These are phyloP conservation scores for Bettongia penicillata DNA, from an alignment of 2,113 vertebrate genomes.

Conservation along the genomic window DNA sequence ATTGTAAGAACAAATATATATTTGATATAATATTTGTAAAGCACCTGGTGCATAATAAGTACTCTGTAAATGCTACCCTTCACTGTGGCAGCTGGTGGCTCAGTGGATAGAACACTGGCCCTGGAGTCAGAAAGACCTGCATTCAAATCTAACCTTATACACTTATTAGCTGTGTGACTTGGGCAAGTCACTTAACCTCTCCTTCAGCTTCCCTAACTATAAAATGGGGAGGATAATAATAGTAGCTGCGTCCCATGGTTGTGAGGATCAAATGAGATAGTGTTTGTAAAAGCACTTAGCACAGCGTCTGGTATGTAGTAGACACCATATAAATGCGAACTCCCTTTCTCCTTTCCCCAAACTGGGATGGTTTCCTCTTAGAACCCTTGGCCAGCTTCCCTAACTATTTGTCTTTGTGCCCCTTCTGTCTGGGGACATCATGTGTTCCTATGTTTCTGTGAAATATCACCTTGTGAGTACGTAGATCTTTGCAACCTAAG, in stretches of 20 bases:
- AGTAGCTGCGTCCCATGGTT: no score
- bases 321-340: not conserved
- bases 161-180: not conserved
- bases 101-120: not conserved
- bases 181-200: not conserved
- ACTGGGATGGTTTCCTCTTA: not conserved
- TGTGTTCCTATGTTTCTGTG: not conserved
- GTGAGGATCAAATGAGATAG: not conserved
- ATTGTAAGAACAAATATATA: not conserved
- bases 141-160: not conserved
- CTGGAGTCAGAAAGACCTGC: not conserved
- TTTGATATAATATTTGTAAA: not conserved
- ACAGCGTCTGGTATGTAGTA: not conserved
- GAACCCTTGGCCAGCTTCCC: not conserved
- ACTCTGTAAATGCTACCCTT: not conserved
- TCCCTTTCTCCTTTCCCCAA: not conserved
- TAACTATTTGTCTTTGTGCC: not conserved
- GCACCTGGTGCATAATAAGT: not conserved
- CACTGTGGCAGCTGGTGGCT: not conserved
- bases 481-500: not conserved
- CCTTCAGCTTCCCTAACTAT: not conserved
- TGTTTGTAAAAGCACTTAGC: not conserved
- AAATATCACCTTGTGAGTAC: not conserved
- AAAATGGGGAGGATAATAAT: not conserved
- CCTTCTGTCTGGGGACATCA: not conserved